Conservation (phyloP, 2,888 invertebrate genomes). For the Endotricha flammealis region DNA sequence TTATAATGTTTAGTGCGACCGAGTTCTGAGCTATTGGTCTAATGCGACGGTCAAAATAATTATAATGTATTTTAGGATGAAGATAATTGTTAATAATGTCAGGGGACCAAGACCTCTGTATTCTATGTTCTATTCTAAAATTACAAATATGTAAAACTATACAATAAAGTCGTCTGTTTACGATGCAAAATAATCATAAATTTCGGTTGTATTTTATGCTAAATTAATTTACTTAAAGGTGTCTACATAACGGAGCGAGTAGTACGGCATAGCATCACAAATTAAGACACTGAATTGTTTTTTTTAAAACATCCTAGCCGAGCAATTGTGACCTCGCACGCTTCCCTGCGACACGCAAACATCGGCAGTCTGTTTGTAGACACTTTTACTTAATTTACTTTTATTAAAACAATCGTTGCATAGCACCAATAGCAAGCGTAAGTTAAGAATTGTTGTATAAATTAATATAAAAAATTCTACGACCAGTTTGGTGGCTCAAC, state of each 20-base stretch:
- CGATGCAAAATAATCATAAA: too few species aligned
- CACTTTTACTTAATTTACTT: too few species aligned
- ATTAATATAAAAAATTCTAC: conserved; percentile 28
- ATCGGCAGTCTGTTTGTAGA: too few species aligned
- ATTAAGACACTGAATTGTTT: too few species aligned
- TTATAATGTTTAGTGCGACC: conserved; percentile 30
- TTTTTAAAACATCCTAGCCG: too few species aligned
- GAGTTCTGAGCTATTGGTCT: conserved; percentile 25
- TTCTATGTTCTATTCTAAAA: neutral
- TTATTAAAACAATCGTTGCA: conserved; percentile 34
- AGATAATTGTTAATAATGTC: conserved; percentile 11
- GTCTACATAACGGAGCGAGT: too few species aligned
- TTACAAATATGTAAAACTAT: conserved; percentile 4
- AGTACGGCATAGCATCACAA: too few species aligned
- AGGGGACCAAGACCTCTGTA: conserved; percentile 46
- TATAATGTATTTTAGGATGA: conserved; percentile 24
- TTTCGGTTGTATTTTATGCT: too few species aligned
- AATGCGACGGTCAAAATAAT: conserved; percentile 1
- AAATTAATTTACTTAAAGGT: too few species aligned
- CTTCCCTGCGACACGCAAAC: too few species aligned
- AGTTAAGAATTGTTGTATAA: conserved; percentile 35
- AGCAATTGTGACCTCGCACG: too few species aligned
- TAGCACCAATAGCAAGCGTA: conserved; percentile 31
- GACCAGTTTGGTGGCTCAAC: conserved; percentile 49
- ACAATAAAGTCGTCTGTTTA: neutral